Evolutionary conservation across 2,888 invertebrate species (phyloP).

Genomic region (Pharmacophagus antenor): DNA sequence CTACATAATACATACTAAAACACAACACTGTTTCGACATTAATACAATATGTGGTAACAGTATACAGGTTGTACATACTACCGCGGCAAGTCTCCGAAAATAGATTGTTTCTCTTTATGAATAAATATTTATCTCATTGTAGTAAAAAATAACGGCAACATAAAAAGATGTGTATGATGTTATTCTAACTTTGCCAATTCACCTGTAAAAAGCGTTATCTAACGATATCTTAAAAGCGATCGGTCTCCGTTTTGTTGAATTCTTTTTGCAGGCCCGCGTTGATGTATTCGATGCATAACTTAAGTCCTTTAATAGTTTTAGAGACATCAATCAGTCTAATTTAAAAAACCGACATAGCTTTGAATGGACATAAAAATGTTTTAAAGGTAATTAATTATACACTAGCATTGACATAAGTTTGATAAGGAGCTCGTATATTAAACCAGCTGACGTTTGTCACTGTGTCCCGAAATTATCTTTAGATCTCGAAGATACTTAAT

Average conservation of each 20-base stretch:
- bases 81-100: no score
- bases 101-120: no score
- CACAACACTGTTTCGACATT: no score
- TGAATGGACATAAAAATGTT: conserved; percentile 49
- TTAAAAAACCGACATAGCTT: conserved; percentile 55
- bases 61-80: no score
- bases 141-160: not conserved
- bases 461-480: conserved; percentile 40
- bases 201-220: not conserved
- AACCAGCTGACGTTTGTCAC: conserved; percentile 53
- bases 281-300: not conserved
- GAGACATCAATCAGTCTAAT: conserved; percentile 50
- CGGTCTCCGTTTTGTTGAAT: not conserved
- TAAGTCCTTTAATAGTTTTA: conserved; percentile 22
- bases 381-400: conserved; percentile 61
- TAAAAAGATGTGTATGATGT: not conserved
- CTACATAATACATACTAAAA: no score
- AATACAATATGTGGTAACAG: no score
- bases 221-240: not conserved
- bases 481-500: conserved; percentile 44
- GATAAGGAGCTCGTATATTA: conserved; percentile 58
- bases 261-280: not conserved
- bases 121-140: not conserved
- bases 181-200: not conserved
- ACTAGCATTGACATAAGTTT: conserved; percentile 57